Percentiles rank a stretch among this genome's conserved stretches.
Evolutionary conservation across 2,113 vertebrate genomes (phyloP).

Genomic region (Brachypteracias leptosomus): DNA sequence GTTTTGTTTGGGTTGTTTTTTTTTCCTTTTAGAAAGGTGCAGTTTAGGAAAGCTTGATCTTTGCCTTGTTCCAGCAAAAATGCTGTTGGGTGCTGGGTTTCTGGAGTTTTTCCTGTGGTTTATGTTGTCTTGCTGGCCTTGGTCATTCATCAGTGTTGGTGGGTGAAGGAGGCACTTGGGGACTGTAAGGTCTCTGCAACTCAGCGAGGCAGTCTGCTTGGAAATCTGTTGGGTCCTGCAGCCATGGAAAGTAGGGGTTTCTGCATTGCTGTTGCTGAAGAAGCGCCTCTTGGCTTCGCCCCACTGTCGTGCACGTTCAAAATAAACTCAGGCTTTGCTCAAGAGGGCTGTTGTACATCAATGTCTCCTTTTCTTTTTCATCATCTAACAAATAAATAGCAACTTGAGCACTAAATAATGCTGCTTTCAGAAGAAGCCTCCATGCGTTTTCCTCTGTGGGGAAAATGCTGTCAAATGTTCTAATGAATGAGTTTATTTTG

Average conservation of each 20-base stretch:
- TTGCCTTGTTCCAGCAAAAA: neutral
- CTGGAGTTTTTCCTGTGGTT: neutral
- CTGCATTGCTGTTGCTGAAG: accelerated
- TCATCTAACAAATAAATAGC: neutral
- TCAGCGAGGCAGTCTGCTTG: neutral
- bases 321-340: neutral
- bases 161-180: neutral
- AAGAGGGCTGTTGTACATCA: neutral
- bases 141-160: neutral
- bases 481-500: constrained; percentile 41
- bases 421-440: constrained; percentile 19
- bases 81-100: accelerated
- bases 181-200: accelerated
- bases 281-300: neutral
- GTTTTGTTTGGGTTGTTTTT: neutral
- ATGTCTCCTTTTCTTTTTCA: neutral
- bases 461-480: neutral
- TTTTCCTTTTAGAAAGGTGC: neutral
- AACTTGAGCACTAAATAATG: neutral
- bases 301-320: accelerated
- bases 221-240: neutral
- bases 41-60: neutral
- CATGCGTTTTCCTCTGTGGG: neutral
- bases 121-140: neutral
- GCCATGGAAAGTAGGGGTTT: neutral